Evolutionary conservation across 2,797 vertebrate genomes (phyloP).

Genomic region (Cossypha dichroa): DNA sequence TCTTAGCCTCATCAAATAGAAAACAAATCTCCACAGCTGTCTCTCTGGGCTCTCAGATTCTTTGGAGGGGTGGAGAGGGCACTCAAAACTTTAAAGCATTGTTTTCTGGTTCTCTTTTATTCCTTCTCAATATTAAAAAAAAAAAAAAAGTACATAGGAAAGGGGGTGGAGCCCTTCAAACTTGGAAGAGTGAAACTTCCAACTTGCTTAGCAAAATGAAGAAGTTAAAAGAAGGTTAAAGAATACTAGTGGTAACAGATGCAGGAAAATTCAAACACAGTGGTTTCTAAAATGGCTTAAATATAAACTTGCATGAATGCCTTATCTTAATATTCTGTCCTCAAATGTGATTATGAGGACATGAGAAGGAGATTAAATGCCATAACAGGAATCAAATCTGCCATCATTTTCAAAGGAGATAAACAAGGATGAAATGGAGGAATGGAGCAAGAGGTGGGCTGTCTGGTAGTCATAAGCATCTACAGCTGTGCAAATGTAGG

Average conservation of each 20-base stretch:
- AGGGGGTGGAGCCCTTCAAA: background rate
- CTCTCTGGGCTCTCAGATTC: slow-evolving; percentile 8
- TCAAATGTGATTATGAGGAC: background rate
- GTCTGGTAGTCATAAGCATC: background rate
- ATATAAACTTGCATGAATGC: background rate
- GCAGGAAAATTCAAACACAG: background rate
- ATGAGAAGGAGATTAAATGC: background rate
- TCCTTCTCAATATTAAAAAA: background rate
- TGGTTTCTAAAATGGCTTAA: background rate
- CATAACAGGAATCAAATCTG: background rate
- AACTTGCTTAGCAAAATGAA: background rate
- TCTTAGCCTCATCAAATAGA: slow-evolving; percentile 37
- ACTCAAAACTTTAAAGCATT: background rate
- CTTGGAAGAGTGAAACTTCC: background rate
- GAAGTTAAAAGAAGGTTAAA: background rate
- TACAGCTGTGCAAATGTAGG: background rate
- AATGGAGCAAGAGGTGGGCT: background rate
- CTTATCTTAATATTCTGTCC: background rate
- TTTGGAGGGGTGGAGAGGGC: background rate
- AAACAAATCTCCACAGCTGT: slow-evolving; percentile 25
- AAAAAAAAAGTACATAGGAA: background rate
- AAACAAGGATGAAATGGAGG: background rate
- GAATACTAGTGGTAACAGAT: background rate
- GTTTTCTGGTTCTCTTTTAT: background rate
- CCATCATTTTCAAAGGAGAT: background rate